Evolutionary conservation across 1,140 invertebrate species (phyloP).

Genomic region (Caenorhabditis tropicalis): DNA sequence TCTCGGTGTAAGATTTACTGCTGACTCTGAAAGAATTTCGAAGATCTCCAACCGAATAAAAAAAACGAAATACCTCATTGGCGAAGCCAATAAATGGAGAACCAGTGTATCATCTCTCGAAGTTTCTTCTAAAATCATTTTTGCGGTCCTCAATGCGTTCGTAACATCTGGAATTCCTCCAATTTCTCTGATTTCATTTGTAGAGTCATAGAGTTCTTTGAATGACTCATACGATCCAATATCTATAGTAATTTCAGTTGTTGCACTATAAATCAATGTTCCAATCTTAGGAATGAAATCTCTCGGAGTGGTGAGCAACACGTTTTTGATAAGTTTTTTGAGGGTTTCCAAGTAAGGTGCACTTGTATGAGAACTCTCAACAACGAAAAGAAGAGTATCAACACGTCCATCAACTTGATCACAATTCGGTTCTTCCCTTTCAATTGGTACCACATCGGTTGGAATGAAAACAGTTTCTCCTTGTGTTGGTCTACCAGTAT

Average conservation of each 20-base stretch:
- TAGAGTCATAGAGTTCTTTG: conserved; percentile 49
- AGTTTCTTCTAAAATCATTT: conserved; percentile 40
- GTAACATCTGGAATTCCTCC: conserved; percentile 46
- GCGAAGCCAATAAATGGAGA: conserved; percentile 40
- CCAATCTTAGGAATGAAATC: conserved; percentile 46
- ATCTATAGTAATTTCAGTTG: conserved; percentile 54
- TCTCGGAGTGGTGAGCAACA: neutral
- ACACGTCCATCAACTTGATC: conserved; percentile 25
- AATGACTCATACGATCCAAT: conserved; percentile 49
- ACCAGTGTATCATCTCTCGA: conserved; percentile 3
- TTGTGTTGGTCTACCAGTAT: neutral
- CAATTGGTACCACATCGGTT: conserved; percentile 21
- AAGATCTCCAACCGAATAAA: too few species aligned
- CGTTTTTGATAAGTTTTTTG: conserved; percentile 28
- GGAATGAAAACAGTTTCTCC: conserved; percentile 37
- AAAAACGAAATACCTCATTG: conserved; percentile 51
- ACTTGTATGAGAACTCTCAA: conserved; percentile 40
- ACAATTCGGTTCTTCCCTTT: conserved; percentile 38
- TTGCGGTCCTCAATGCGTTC: conserved; percentile 40
- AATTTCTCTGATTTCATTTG: conserved; percentile 52
- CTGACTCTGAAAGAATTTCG: neutral
- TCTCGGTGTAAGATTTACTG: neutral
- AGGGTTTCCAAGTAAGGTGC: conserved; percentile 30
- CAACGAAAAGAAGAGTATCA: conserved; percentile 35
- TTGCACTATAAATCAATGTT: conserved; percentile 53